Evolutionary conservation across 2,888 invertebrate genomes (phyloP).

Genomic region (Andrena dorsata): DNA sequence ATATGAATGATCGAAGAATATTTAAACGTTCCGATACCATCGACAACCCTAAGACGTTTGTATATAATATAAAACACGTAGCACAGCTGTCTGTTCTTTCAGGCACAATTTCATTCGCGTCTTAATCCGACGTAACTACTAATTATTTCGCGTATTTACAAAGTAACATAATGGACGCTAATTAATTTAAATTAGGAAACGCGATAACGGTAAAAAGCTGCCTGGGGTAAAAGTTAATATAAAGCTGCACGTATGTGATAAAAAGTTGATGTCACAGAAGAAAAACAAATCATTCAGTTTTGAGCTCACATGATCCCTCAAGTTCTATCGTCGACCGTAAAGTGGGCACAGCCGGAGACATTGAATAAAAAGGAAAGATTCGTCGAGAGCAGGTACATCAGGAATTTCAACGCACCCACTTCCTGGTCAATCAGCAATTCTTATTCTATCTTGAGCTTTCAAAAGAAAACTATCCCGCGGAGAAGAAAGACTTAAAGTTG

Average conservation of each 20-base stretch:
- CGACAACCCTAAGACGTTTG: constrained; percentile 31
- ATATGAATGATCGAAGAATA: constrained; percentile 17
- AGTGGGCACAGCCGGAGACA: constrained; percentile 35
- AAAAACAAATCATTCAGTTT: constrained; percentile 26
- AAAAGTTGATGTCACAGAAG: constrained; percentile 34
- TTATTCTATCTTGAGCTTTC: constrained; percentile 51
- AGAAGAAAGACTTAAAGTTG: constrained; percentile 35
- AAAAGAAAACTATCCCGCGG: constrained; percentile 10
- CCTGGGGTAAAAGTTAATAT: constrained; percentile 46
- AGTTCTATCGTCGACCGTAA: constrained; percentile 35
- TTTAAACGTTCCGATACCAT: constrained; percentile 20
- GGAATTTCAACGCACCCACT: constrained; percentile 51
- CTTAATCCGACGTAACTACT: constrained; percentile 30
- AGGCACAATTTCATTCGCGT: constrained; percentile 41
- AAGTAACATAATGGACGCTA: constrained; percentile 44
- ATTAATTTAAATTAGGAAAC: constrained; percentile 59
- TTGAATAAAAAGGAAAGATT: constrained; percentile 26
- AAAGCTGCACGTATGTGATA: constrained; percentile 25
- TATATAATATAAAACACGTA: constrained; percentile 29
- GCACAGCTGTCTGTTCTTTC: constrained; percentile 49
- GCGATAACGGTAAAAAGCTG: constrained; percentile 55
- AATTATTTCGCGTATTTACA: constrained; percentile 54
- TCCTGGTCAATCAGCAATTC: constrained; percentile 33
- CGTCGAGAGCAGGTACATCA: constrained; percentile 58
- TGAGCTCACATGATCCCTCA: constrained; percentile 12